Base-by-base conservation (phyloP, 2,113 vertebrate species). In the Forbesichthys agassizii region DNA sequence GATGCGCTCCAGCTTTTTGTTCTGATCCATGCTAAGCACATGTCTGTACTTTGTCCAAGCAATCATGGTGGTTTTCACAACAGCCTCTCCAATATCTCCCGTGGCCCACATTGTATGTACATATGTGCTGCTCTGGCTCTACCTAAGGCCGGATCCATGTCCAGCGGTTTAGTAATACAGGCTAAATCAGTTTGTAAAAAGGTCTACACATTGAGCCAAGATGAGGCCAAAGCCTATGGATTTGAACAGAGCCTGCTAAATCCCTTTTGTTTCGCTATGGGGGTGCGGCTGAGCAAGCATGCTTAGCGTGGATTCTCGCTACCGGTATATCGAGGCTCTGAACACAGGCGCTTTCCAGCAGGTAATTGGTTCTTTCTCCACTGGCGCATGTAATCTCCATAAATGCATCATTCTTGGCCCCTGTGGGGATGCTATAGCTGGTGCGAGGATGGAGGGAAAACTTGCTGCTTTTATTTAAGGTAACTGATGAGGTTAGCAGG, bases 141-240 rank as follows among this genome's bases (percentile, higher is more conserved):
- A 80, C 81, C 83, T 71, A 74, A 74, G 78, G 82, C 83, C 78
- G 69, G 76, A 86, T 79, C 68, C 69, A 81, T 79, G 82, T 80
- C 75, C 70, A 59, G 71, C 80, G 66, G 68, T 61, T 62, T 57
- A 58, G 78, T 87, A 83, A 86, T 84, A 77, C 73, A 79, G 79
- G 86, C 90, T 90, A 88, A 91, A 90, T 88, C 77, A 84, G 80
- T 74, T 84, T 79, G 78, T 89, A 88, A 92, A 27, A 90, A 88
- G 83, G 80, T 84, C 78, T 75, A 81, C 79, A 80, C 73, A 77
- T 68, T 79, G 55, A 79, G 64, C 49, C 20, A 33, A 82, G 81
- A 89, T 74, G 56, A 77, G 77, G 84, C 82, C 83, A 84, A 87
- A 90, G 75, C 81, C 68, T 8, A 73, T 66, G 81, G 88, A 88